Conservation (phyloP, 2,797 vertebrate genomes). For the Aeoliscus strigatus region DNA sequence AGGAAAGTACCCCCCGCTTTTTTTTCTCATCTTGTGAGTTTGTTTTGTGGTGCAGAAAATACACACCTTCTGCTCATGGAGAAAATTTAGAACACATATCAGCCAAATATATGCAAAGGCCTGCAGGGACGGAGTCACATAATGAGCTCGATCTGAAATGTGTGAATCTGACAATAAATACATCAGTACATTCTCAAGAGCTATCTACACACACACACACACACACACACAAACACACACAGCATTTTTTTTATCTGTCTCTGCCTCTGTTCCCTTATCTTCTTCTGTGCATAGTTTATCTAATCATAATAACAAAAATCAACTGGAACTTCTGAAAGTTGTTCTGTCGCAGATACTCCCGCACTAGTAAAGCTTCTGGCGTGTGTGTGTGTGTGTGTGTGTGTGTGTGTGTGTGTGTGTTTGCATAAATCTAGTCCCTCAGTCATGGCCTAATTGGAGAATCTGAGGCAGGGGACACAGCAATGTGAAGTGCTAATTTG, state of each 20-base stretch:
- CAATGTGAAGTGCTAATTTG: constrained; percentile 60
- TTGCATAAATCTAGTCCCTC: constrained; percentile 38
- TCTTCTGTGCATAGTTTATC: constrained; percentile 39
- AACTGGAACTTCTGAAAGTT: constrained; percentile 49
- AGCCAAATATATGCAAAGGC: constrained; percentile 33
- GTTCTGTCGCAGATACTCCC: constrained; percentile 12
- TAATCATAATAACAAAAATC: constrained; percentile 45
- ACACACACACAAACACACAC: too few species aligned
- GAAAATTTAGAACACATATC: constrained; percentile 29
- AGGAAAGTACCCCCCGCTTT: too few species aligned
- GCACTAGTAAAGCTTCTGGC: constrained; percentile 16
- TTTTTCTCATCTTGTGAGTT: too few species aligned
- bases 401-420: constrained; percentile 17
- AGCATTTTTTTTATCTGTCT: constrained; percentile 39
- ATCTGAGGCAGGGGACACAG: constrained; percentile 55
- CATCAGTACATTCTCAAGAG: constrained; percentile 48
- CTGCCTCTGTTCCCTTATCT: constrained; percentile 40
- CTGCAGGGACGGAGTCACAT: constrained; percentile 44
- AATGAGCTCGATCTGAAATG: constrained; percentile 58
- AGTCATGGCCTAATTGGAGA: constrained; percentile 60
- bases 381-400: constrained; percentile 8
- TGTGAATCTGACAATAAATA: constrained; percentile 55
- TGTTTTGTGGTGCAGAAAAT: too few species aligned
- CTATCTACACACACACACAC: too few species aligned
- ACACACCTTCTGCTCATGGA: too few species aligned